Evolutionary conservation across 2,888 invertebrate species (phyloP), one percentile per base, ranked within the genome.

Genomic region (Sphaerophoria taeniata): DNA sequence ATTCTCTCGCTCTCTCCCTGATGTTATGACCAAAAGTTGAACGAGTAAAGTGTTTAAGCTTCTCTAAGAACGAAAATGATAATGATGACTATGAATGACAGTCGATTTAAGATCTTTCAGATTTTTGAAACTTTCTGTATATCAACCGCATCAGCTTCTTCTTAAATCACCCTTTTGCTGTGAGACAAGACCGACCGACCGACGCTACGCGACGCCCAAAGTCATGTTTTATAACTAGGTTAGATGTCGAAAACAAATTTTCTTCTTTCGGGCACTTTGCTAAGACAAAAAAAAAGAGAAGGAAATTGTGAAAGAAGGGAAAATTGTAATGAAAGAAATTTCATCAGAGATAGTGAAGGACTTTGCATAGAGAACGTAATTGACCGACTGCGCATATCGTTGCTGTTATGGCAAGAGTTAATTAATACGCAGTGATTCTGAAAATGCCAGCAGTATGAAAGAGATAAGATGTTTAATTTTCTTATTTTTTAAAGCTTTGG

Each of bases 1-100:
- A 56, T 60, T 60, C 75, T 80, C 79, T 75, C 60, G 84, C 33
- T 34, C n/a, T n/a, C n/a, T n/a, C n/a, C n/a, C n/a, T n/a, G n/a
- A n/a, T n/a, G n/a, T n/a, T n/a, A n/a, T n/a, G n/a, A n/a, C n/a
- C n/a, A n/a, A n/a, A 56, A 78, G 56, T 69, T 73, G 69, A 51
- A 33, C 39, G 39, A 43, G 11, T 43, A 55, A 43, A 34, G 61
- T 53, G 58, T 73, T 69, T 69, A 11, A 79, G 60, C 61, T 31
- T 12, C 14, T 0, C 12, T 47, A 47, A 5, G 5, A 56, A n/a
- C 24, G 16, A 53, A n/a, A 70, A 61, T 63, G 69, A 61, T 36
- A 11, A 47, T n/a, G 47, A 63, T 7, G 43, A n/a, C 51, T n/a
- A 31, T 24, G 43, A 12, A 71, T 49, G 58, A 36, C 14, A 63